phyloP scores from a whole-genome alignment of 2,888 invertebrate genomes.

The Papilio demoleus region DNA sequence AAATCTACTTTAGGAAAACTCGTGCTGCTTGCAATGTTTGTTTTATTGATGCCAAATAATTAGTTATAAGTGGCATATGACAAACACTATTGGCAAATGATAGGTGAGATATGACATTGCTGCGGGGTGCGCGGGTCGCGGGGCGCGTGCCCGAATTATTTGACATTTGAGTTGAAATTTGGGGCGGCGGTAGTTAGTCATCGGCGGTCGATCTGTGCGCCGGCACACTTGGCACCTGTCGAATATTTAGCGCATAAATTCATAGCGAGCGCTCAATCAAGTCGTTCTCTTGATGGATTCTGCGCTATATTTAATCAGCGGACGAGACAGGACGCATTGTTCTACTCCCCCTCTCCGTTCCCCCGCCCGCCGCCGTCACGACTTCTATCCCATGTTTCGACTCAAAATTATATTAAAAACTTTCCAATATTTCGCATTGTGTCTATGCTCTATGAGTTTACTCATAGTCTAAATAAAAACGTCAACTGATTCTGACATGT shows the following conservation, averaged over 20 bases:
- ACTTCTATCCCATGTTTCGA: conserved; percentile 49
- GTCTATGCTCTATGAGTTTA: too few species aligned
- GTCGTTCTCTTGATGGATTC: conserved; percentile 78
- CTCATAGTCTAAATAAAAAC: background rate
- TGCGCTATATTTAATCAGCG: conserved; percentile 81
- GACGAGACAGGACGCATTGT: conserved; percentile 74
- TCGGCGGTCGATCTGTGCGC: conserved; percentile 78
- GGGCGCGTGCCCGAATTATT: conserved; percentile 79
- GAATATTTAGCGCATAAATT: conserved; percentile 83
- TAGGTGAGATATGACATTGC: conserved; percentile 39
- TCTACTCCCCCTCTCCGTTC: conserved; percentile 66
- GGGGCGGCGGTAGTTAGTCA: conserved; percentile 80
- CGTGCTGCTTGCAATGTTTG: background rate
- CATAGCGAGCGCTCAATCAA: conserved; percentile 79
- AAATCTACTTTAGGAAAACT: background rate
- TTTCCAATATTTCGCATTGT: conserved; percentile 4
- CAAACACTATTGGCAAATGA: conserved; percentile 16
- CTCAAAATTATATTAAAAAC: conserved; percentile 63
- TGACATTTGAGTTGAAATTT: conserved; percentile 83
- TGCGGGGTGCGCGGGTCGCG: conserved; percentile 53
- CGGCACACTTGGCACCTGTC: conserved; percentile 85
- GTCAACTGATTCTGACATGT: background rate
- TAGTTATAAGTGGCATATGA: conserved; percentile 14
- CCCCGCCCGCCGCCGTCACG: conserved; percentile 54
- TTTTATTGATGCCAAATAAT: conserved; percentile 9